Base-by-base conservation (phyloP, 2,113 vertebrate species). In the Syngnathoides biaculeatus region DNA sequence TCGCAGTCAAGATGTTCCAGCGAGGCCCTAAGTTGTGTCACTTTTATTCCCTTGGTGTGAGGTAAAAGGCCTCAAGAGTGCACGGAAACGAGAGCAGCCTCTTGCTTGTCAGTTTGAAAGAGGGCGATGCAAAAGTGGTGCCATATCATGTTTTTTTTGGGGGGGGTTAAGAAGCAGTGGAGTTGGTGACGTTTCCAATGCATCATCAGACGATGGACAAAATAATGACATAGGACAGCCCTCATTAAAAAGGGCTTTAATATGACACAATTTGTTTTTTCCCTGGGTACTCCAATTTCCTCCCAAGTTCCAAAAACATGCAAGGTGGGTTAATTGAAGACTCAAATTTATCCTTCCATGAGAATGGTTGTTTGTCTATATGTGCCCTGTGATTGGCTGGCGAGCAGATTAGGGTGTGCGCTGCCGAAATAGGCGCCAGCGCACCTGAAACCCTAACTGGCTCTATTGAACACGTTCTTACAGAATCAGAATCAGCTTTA, bases 31-130 rank as follows among this genome's bases (percentile, higher is more conserved):
- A 68, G 64, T 77, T 38, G 22, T 67, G 70, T 80, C 79, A 69
- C 72, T 74, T 80, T 76, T 75, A 74, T 83, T 81, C 79, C 73
- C 64, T 53, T n/a, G 52, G 40, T 69, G 50, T 26, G 50, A 71
- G 58, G 11, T 84, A 66, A 81, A 67, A 68, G 52, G 61, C 64
- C 50, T 73, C 68, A 70, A 47, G 67, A 75, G 48, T 62, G 66
- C 39, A 77, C 45, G 50, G 55, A 78, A 85, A 83, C 73, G 65
- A 81, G 71, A 75, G 73, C 77, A 77, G 39, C 77, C 50, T 55
- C 60, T 62, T 47, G 50, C 71, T 26, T 66, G 52, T 76, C 70
- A 53, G 64, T 56, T 74, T 64, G 66, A 80, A 81, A 74, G 75
- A 62, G 26, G 27, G 39, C 78, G 69, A 78, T 81, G 69, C 68